Conservation (phyloP, 2,888 invertebrate genomes). For the Drosophila paramelanica region DNA sequence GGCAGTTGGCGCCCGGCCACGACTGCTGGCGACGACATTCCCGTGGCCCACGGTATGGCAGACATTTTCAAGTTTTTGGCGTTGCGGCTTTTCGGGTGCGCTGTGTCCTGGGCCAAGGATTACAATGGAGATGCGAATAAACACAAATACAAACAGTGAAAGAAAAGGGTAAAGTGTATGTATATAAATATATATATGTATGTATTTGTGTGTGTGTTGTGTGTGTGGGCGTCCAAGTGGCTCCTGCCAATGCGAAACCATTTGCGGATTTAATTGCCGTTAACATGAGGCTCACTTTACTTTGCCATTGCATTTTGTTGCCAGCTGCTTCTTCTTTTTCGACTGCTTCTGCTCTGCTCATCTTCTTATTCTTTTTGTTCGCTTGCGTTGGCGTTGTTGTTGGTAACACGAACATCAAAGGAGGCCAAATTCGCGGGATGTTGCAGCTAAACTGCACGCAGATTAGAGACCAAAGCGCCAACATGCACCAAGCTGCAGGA, state of each 20-base stretch:
- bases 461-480: constrained; percentile 68
- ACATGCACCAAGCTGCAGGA: constrained; percentile 23
- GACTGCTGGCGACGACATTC: constrained; percentile 17
- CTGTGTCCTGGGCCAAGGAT: constrained; percentile 59
- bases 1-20: constrained; percentile 1
- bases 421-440: constrained; percentile 9
- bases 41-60: constrained; percentile 35
- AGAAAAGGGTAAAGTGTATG: too few relatives aligned
- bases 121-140: constrained; percentile 67
- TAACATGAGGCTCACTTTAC: constrained; percentile 70
- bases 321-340: constrained; percentile 3
- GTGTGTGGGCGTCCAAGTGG: constrained; percentile 19
- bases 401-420: constrained; percentile 60
- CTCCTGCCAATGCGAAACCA: constrained; percentile 67
- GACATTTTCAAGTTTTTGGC: constrained; percentile 75
- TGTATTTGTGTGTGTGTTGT: neutral
- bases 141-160: constrained; percentile 20
- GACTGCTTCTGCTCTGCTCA: neutral
- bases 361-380: constrained; percentile 1
- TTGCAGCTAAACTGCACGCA: constrained; percentile 33
- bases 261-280: constrained; percentile 81
- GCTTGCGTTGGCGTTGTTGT: constrained; percentile 15
- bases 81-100: constrained; percentile 56
- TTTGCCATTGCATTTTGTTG: constrained; percentile 44
- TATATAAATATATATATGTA: too few relatives aligned